Conservation (phyloP, 2,888 invertebrate genomes). For the Latrodectus hesperus region DNA sequence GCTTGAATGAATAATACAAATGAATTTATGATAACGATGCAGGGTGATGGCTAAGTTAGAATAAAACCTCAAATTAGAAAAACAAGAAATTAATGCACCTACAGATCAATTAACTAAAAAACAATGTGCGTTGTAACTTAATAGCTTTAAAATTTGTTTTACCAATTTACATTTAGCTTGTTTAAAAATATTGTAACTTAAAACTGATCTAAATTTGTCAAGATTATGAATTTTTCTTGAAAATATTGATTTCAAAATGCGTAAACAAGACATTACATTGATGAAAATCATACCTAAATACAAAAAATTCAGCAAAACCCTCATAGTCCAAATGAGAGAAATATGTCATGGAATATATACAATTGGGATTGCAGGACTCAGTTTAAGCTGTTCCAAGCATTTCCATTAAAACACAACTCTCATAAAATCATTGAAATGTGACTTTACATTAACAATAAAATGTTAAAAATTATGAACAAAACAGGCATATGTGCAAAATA, state of each 20-base stretch:
- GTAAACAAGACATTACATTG: background rate
- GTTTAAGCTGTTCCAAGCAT: constrained; percentile 54
- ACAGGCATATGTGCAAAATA: constrained; percentile 46
- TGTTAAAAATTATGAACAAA: constrained; percentile 67
- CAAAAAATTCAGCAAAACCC: constrained; percentile 48
- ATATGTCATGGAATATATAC: constrained; percentile 63
- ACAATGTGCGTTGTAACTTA: too few relatives aligned
- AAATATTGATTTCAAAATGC: background rate
- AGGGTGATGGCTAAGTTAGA: too few relatives aligned
- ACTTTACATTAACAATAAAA: constrained; percentile 54
- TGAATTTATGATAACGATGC: background rate
- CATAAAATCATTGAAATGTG: constrained; percentile 51
- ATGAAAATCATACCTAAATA: constrained; percentile 14
- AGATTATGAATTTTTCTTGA: background rate
- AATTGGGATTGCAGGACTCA: constrained; percentile 65
- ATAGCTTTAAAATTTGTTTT: too few relatives aligned
- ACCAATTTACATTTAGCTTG: too few relatives aligned
- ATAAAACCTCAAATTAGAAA: background rate
- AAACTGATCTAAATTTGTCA: too few relatives aligned
- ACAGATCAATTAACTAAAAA: too few relatives aligned
- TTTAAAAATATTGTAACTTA: too few relatives aligned
- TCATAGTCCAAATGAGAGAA: constrained; percentile 25
- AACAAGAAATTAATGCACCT: background rate
- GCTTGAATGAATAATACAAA: background rate
- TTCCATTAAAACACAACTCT: constrained; percentile 27